These are phyloP conservation scores for Egretta garzetta DNA, from an alignment of 2,113 vertebrate species.

Conservation along the genomic window DNA sequence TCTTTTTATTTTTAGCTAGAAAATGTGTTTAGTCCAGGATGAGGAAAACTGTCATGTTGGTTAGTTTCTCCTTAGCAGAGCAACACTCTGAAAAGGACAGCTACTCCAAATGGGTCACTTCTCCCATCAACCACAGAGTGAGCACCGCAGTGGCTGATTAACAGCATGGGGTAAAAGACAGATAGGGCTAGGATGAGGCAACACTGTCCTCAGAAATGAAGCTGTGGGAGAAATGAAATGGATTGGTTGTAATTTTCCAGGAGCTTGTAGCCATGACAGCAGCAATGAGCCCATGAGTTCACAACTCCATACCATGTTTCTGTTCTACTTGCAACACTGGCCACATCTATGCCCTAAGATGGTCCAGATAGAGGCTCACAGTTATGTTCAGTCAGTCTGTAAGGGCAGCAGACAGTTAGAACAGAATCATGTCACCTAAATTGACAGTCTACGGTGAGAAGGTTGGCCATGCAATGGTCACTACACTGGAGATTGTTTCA, in stretches of 20 bases:
- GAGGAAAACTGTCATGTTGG: neutral
- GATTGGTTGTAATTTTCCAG: neutral
- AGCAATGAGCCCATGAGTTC: neutral
- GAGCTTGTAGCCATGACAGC: neutral
- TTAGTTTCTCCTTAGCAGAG: neutral
- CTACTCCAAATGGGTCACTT: slow-evolving; percentile 31
- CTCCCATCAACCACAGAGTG: neutral
- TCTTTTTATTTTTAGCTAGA: slow-evolving; percentile 2
- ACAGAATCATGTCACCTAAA: neutral
- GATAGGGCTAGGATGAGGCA: neutral
- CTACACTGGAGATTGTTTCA: neutral
- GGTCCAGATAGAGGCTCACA: neutral
- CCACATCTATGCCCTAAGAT: neutral
- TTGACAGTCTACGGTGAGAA: neutral
- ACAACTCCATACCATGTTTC: neutral
- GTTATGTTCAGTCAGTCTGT: neutral
- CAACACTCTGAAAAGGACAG: neutral
- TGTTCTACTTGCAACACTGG: neutral
- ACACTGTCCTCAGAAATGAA: neutral
- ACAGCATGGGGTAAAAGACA: neutral
- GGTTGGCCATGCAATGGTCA: neutral
- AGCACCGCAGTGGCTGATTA: neutral
- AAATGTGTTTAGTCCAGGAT: neutral
- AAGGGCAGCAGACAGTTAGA: neutral
- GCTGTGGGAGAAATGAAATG: neutral